Conservation (phyloP, 2,888 invertebrate species). For the Drosophila mimica region DNA sequence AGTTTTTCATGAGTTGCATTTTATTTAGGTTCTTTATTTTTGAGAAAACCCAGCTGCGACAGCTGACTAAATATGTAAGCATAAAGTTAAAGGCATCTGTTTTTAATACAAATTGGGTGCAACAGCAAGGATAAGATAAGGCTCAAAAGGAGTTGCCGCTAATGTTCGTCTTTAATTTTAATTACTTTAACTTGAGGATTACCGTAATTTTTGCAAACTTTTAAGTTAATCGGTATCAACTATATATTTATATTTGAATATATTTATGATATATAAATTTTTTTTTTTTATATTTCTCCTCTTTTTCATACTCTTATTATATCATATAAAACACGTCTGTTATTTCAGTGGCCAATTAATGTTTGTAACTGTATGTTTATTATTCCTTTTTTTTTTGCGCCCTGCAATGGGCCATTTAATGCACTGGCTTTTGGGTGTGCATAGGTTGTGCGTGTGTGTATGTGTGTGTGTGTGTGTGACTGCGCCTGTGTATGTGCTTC, state of each 20-base stretch:
- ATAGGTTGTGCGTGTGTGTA: slow-evolving; percentile 10
- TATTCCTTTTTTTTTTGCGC: slow-evolving; percentile 13
- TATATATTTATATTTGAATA: not conserved
- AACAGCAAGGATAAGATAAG: not conserved
- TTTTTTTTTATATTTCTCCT: not conserved
- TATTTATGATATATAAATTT: not conserved
- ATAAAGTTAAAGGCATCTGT: slow-evolving; percentile 25
- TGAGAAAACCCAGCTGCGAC: slow-evolving; percentile 1
- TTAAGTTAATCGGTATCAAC: not conserved
- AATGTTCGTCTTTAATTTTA: not conserved
- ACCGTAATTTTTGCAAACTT: not conserved
- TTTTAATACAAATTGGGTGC: slow-evolving; percentile 40
- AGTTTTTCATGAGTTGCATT: slow-evolving; percentile 24
- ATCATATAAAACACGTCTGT: not conserved
- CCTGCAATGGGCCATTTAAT: slow-evolving; percentile 35
- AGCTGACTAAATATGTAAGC: slow-evolving; percentile 45
- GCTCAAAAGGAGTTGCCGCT: not conserved
- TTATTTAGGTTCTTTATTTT: slow-evolving; percentile 3
- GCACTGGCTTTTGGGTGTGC: slow-evolving; percentile 64
- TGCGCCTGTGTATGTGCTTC: slow-evolving; percentile 53
- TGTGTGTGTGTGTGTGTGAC: slow-evolving; percentile 14
- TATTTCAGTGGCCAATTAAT: slow-evolving; percentile 8
- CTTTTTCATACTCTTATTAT: not conserved
- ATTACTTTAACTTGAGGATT: not conserved
- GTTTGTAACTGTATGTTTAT: not conserved